These are phyloP conservation scores for Mycogona germanica DNA, from an alignment of 2,888 invertebrate genomes.

Conservation along the genomic window DNA sequence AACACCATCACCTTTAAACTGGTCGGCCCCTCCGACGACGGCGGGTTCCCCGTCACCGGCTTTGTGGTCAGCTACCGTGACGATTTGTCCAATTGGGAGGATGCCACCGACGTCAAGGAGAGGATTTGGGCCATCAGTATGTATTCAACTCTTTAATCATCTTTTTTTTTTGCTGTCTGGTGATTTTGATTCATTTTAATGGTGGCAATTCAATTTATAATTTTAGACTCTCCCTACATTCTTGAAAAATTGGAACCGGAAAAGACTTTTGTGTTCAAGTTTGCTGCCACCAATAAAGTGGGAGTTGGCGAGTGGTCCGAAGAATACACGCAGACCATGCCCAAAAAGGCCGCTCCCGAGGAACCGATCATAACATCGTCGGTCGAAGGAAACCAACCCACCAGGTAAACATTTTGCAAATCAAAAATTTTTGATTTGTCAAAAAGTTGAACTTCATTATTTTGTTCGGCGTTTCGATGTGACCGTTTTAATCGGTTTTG, in stretches of 20 bases:
- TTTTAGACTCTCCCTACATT: constrained; percentile 57
- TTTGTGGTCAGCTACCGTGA: constrained; percentile 54
- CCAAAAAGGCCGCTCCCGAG: constrained; percentile 60
- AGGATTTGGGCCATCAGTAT: constrained; percentile 13
- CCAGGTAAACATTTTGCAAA: background rate
- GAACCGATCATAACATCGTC: constrained; percentile 49
- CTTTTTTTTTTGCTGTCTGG: background rate
- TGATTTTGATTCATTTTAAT: background rate
- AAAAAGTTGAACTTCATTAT: no score
- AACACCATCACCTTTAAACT: constrained; percentile 72
- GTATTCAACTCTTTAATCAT: no score
- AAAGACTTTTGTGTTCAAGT: constrained; percentile 65
- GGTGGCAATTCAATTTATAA: constrained; percentile 1
- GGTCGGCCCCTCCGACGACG: constrained; percentile 55
- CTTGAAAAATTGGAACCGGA: constrained; percentile 65
- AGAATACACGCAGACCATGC: constrained; percentile 53
- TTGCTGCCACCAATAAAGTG: constrained; percentile 72
- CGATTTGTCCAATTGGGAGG: constrained; percentile 30
- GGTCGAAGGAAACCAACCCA: background rate
- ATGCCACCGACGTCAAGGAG: constrained; percentile 22
- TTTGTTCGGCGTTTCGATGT: no score
- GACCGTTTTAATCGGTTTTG: no score
- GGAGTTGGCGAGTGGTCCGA: constrained; percentile 64
- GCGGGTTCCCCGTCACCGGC: constrained; percentile 60
- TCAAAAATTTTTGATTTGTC: background rate